Percentiles rank a stretch among this genome's conserved stretches.
Evolutionary conservation across 2,113 vertebrate species (phyloP).

Genomic region (Zeus faber): DNA sequence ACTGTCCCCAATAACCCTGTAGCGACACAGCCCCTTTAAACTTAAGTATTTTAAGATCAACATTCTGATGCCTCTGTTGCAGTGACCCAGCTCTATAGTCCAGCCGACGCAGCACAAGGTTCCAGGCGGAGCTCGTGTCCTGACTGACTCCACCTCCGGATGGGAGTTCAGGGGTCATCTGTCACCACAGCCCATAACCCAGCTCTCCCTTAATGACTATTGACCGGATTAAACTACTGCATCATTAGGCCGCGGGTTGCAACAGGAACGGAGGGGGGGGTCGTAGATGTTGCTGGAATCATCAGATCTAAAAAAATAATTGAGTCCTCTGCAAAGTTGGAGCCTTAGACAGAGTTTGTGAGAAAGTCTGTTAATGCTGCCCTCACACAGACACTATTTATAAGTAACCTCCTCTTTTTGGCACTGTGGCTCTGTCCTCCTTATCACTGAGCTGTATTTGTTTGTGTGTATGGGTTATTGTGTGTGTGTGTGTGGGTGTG

Average conservation of each 20-base stretch:
- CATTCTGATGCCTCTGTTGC: too few species aligned
- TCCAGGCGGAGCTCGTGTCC: too few species aligned
- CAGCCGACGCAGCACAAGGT: too few species aligned
- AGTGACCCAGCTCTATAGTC: too few species aligned
- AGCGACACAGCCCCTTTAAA: too few species aligned
- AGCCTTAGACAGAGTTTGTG: conserved; percentile 6
- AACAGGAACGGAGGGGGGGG: too few species aligned
- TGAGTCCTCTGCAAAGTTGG: too few species aligned
- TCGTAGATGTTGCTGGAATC: too few species aligned
- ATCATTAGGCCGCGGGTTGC: too few species aligned
- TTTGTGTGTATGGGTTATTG: not conserved
- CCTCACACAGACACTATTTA: conserved; percentile 28
- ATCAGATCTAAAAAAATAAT: too few species aligned
- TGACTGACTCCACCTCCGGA: conserved; percentile 1
- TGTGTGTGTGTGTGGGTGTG: not conserved
- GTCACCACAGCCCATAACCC: conserved; percentile 19
- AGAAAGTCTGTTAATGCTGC: conserved; percentile 21
- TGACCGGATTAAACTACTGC: conserved; percentile 38
- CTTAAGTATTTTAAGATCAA: too few species aligned
- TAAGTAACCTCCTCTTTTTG: conserved; percentile 33
- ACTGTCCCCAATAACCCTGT: too few species aligned
- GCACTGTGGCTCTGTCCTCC: conserved; percentile 31
- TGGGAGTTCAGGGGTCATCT: conserved; percentile 17
- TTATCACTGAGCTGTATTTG: conserved; percentile 13
- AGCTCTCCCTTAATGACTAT: conserved; percentile 53